Conservation (phyloP, 2,888 invertebrate species). For the Drosophila glabriapex region DNA sequence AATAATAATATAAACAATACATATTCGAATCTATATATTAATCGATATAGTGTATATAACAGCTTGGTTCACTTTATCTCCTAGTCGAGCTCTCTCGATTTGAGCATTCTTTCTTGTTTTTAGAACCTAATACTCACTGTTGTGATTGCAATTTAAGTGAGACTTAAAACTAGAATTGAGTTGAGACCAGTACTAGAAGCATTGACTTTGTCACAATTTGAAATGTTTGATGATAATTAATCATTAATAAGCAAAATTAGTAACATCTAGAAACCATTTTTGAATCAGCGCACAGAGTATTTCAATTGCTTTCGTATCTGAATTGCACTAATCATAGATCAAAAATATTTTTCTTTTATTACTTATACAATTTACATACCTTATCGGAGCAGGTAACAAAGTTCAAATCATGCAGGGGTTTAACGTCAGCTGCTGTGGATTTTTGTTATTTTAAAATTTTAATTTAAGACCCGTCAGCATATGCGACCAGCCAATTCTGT, state of each 20-base stretch:
- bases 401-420: neutral
- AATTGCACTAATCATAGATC: slow-evolving; percentile 22
- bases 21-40: neutral
- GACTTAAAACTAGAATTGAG: neutral
- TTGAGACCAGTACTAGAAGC: neutral
- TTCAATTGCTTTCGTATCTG: neutral
- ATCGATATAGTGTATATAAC: neutral
- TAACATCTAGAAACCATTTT: neutral
- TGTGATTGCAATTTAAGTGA: neutral
- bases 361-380: slow-evolving; percentile 34
- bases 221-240: neutral
- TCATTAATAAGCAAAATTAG: neutral
- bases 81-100: neutral
- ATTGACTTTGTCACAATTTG: neutral
- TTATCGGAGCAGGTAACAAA: slow-evolving; percentile 23
- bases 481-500: slow-evolving; percentile 29
- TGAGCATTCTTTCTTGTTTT: neutral
- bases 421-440: slow-evolving; percentile 16
- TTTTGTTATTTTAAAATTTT: slow-evolving; percentile 14
- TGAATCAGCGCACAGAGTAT: neutral
- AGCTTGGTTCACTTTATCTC: neutral
- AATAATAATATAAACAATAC: neutral
- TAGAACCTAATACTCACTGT: neutral
- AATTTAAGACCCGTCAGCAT: slow-evolving; percentile 45
- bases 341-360: slow-evolving; percentile 5